phyloP scores from a whole-genome alignment of 2,113 vertebrate species.

The Clarias batrachus region DNA sequence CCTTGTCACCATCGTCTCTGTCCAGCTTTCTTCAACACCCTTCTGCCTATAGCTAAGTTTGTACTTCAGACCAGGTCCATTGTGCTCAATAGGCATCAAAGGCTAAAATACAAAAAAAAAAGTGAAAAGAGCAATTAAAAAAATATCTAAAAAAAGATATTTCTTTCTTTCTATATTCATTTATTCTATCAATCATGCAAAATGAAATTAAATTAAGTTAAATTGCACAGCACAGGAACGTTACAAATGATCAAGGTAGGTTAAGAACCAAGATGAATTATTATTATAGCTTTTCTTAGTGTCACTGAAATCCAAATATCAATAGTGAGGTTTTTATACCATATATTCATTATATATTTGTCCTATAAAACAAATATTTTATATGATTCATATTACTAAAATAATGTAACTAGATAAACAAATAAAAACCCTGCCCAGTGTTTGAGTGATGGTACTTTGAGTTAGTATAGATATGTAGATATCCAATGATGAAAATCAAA shows the following conservation, averaged over 20 bases:
- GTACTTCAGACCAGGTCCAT: constrained; percentile 89
- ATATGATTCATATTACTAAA: too few relatives aligned
- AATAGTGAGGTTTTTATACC: not conserved
- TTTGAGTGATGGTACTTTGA: too few relatives aligned
- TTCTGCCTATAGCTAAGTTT: constrained; percentile 84
- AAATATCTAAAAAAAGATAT: too few relatives aligned
- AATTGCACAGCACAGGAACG: not conserved
- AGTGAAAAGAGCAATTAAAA: not conserved
- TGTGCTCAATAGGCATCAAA: constrained; percentile 78
- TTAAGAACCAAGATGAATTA: not conserved
- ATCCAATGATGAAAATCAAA: too few relatives aligned
- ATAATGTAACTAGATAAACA: too few relatives aligned
- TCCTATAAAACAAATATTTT: too few relatives aligned
- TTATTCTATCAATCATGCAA: not conserved
- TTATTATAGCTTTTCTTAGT: not conserved
- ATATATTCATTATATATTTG: not conserved
- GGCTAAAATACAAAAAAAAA: constrained; percentile 71
- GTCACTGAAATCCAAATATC: not conserved
- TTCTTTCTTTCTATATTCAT: too few relatives aligned
- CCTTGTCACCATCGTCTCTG: constrained; percentile 79
- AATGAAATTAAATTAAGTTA: not conserved
- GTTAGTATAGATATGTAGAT: too few relatives aligned
- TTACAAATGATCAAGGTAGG: not conserved
- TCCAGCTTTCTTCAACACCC: constrained; percentile 76
- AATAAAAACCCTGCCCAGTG: too few relatives aligned